These are phyloP conservation scores for Bovichtus diacanthus DNA, from an alignment of 2,797 vertebrate species.

Conservation along the genomic window DNA sequence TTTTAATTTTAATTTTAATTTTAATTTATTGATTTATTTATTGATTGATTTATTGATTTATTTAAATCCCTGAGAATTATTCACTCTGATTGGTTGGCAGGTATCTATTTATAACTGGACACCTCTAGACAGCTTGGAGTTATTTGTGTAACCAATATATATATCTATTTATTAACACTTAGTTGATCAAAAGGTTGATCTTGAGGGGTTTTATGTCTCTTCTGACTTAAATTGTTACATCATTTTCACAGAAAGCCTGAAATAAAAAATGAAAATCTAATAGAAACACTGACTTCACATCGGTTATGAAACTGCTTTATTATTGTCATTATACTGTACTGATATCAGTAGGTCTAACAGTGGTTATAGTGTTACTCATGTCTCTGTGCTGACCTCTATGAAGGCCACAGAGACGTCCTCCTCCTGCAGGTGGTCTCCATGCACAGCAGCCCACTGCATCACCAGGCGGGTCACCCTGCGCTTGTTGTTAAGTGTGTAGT, in stretches of 20 bases:
- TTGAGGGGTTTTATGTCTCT: too few species aligned
- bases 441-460: constrained; percentile 90
- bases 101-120: background rate
- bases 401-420: constrained; percentile 91
- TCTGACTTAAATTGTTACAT: background rate
- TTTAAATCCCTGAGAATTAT: too few species aligned
- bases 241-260: background rate
- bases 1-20: too few species aligned
- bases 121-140: background rate
- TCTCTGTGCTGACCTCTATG: constrained; percentile 88
- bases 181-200: too few species aligned
- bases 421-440: constrained; percentile 92
- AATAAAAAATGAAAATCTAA: background rate
- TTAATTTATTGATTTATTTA: too few species aligned
- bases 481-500: constrained; percentile 96
- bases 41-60: too few species aligned
- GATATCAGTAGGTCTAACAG: background rate
- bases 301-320: background rate
- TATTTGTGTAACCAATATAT: background rate
- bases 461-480: constrained; percentile 93
- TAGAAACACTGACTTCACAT: background rate
- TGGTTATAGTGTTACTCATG: background rate
- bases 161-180: too few species aligned
- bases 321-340: background rate
- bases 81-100: background rate